Percentiles rank a stretch among this genome's conserved stretches.
Conservation (phyloP, 2,888 invertebrate genomes). For the Macrophya alboannulata region DNA sequence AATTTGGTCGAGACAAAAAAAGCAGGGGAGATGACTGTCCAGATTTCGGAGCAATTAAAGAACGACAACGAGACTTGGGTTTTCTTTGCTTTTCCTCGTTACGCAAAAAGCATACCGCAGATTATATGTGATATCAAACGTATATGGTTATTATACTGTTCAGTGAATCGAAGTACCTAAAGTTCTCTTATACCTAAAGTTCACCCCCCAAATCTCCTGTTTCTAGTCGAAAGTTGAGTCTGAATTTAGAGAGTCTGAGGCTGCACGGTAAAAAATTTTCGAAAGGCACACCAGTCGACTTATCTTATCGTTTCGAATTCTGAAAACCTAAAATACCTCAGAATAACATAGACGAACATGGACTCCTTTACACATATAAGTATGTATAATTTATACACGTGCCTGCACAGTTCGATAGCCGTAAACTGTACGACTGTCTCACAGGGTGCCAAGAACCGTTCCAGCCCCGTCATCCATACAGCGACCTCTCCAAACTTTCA, state of each 20-base stretch:
- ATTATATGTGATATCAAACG: background rate
- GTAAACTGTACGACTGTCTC: background rate
- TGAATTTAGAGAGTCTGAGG: background rate
- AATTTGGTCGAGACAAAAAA: constrained; percentile 45
- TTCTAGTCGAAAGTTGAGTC: background rate
- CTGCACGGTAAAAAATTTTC: background rate
- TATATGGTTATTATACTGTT: background rate
- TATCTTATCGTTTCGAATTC: background rate
- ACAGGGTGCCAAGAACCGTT: constrained; percentile 19
- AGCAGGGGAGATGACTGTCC: constrained; percentile 14
- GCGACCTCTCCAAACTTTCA: constrained; percentile 39
- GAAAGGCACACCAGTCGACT: background rate
- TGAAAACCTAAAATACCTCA: no score
- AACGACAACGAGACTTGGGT: constrained; percentile 21
- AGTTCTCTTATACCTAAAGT: no score
- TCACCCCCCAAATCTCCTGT: background rate
- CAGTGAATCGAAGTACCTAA: no score
- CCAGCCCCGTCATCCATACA: background rate
- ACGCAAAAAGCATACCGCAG: background rate
- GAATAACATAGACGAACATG: background rate
- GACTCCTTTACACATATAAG: background rate
- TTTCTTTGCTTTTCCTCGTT: background rate
- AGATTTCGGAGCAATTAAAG: constrained; percentile 46
- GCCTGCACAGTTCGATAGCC: background rate
- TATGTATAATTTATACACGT: background rate